Conservation (phyloP, 2,113 vertebrate species). For the Otus sunia region DNA sequence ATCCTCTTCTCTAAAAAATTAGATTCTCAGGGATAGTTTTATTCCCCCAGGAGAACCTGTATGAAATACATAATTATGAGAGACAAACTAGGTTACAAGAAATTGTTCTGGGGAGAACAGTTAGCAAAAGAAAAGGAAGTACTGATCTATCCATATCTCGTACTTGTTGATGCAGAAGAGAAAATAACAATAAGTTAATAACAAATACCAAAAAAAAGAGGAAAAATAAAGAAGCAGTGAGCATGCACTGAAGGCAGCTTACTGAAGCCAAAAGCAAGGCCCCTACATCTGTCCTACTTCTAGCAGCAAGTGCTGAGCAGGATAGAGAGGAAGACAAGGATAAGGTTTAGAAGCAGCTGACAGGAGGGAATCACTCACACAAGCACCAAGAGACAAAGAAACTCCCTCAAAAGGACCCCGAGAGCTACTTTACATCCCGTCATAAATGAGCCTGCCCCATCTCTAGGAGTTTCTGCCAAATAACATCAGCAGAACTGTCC, state of each 20-base stretch:
- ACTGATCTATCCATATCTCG: neutral
- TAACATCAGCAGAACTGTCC: neutral
- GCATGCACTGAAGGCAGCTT: neutral
- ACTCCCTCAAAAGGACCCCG: neutral
- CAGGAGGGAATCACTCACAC: neutral
- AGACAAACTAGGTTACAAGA: neutral
- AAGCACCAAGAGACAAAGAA: neutral
- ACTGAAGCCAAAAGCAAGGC: neutral
- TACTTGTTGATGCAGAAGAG: neutral
- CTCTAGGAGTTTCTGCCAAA: neutral
- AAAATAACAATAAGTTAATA: neutral
- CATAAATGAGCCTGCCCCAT: neutral
- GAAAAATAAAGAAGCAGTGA: neutral
- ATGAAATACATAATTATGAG: neutral
- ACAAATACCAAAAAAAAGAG: neutral
- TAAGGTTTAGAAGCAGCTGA: neutral
- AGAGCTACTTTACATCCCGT: neutral
- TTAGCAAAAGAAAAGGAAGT: neutral
- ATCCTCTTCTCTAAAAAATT: neutral
- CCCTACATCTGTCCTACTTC: neutral
- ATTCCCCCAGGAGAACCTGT: neutral
- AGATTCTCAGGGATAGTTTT: neutral
- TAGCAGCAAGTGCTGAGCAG: neutral
- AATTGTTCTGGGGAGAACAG: neutral
- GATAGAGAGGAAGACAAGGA: neutral